phyloP scores from a whole-genome alignment of 2,113 vertebrate genomes.

The Cynocephalus volans region DNA sequence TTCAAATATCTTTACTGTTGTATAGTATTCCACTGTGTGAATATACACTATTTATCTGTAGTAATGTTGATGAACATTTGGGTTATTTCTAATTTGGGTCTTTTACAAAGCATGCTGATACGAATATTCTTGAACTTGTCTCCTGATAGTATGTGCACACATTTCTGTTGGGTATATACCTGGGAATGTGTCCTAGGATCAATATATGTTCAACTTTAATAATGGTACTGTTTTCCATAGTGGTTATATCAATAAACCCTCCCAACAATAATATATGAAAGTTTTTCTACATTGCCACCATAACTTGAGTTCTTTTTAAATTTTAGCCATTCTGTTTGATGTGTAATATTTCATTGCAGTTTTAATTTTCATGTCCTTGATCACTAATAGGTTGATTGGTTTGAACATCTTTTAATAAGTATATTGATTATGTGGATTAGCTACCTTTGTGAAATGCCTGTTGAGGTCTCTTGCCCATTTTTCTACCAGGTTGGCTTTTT shows the following conservation, averaged over 20 bases:
- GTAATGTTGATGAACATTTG: not conserved
- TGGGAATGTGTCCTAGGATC: not conserved
- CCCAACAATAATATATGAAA: not conserved
- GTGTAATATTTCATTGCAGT: not conserved
- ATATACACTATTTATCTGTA: not conserved
- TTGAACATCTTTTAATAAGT: constrained; percentile 3
- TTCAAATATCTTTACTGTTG: not conserved
- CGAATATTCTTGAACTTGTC: not conserved
- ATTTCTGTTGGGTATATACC: not conserved
- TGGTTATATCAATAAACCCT: not conserved
- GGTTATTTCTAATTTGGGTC: not conserved
- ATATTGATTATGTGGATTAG: not conserved
- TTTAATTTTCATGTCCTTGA: not conserved
- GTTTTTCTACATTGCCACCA: not conserved
- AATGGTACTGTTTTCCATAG: not conserved
- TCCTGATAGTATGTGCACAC: not conserved
- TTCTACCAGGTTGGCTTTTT: constrained; percentile 25
- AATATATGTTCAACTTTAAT: not conserved
- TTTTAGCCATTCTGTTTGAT: not conserved
- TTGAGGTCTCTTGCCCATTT: not conserved
- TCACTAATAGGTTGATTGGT: not conserved
- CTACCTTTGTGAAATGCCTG: not conserved
- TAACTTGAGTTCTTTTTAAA: not conserved
- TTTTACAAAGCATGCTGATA: not conserved
- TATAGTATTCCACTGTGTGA: not conserved